These are phyloP conservation scores for Pseudorhombus dupliciocellatus DNA, from an alignment of 2,113 vertebrate genomes.

Conservation along the genomic window DNA sequence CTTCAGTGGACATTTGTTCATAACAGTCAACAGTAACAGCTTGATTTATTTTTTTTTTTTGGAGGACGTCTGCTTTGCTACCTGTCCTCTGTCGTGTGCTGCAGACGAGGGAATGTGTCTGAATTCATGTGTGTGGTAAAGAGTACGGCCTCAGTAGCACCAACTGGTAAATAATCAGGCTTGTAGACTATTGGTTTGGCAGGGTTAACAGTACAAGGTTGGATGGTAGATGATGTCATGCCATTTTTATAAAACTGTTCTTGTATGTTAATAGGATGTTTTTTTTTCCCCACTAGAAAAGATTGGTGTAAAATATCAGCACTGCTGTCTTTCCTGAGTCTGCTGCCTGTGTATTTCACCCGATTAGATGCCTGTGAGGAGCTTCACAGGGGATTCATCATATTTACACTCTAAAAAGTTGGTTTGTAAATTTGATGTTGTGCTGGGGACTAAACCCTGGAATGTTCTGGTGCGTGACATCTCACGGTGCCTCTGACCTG, in stretches of 20 bases:
- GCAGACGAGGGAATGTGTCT: slow-evolving; percentile 47
- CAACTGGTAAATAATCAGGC: slow-evolving; percentile 40
- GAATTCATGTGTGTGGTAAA: slow-evolving; percentile 26
- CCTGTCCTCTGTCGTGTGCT: slow-evolving; percentile 42
- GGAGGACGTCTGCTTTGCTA: slow-evolving; percentile 47
- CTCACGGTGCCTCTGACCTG: slow-evolving; percentile 34
- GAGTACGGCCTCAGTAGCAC: slow-evolving; percentile 51
- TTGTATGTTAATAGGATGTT: slow-evolving; percentile 21
- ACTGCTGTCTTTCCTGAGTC: slow-evolving; percentile 71
- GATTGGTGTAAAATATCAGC: slow-evolving; percentile 50
- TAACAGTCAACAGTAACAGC: slow-evolving; percentile 64
- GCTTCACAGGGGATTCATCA: slow-evolving; percentile 35
- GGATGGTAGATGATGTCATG: slow-evolving; percentile 7
- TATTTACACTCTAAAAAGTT: slow-evolving; percentile 10
- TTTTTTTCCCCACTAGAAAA: slow-evolving; percentile 58
- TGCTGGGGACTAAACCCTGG: slow-evolving; percentile 66
- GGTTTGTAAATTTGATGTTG: slow-evolving; percentile 41
- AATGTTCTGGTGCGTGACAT: slow-evolving; percentile 61
- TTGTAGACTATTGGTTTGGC: slow-evolving; percentile 23
- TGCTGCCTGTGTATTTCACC: slow-evolving; percentile 35
- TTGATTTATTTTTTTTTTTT: too few relatives aligned
- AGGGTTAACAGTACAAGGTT: slow-evolving; percentile 35
- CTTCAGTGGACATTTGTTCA: slow-evolving; percentile 21
- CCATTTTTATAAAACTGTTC: slow-evolving; percentile 54
- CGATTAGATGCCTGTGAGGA: neutral